Conservation (phyloP, 1,140 invertebrate genomes). For the Lucilia cuprina region DNA sequence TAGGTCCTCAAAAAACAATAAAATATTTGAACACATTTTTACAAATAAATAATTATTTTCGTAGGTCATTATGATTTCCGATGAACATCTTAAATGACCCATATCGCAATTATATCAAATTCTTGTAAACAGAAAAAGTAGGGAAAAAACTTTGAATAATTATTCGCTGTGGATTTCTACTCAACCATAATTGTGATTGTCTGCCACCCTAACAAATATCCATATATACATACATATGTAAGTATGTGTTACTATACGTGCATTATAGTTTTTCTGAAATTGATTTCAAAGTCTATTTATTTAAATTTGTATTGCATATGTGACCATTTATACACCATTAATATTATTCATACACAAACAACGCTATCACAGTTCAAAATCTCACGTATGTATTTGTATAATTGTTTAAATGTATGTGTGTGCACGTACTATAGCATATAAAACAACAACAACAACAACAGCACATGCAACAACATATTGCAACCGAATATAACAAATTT, state of each 20-base stretch:
- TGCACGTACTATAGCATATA: not conserved
- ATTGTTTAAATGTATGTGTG: not conserved
- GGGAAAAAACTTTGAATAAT: no score
- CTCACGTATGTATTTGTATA: not conserved
- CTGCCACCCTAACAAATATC: no score
- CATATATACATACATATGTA: not conserved
- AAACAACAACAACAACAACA: not conserved
- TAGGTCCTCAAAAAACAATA: no score
- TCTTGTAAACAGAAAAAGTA: no score
- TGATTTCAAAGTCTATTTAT: constrained; percentile 15
- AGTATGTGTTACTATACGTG: not conserved
- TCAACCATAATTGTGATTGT: no score
- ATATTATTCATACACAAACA: not conserved
- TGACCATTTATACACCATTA: constrained; percentile 7
- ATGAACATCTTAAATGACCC: no score
- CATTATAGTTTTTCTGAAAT: not conserved
- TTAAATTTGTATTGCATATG: constrained; percentile 12
- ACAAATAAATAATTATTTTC: no score
- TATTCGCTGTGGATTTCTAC: no score
- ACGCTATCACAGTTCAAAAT: not conserved
- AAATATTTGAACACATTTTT: no score
- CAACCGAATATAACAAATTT: not conserved
- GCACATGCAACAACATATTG: not conserved
- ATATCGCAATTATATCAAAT: not conserved
- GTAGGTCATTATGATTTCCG: no score